phyloP scores from a whole-genome alignment of 2,888 invertebrate genomes.

The Sceliomorpha sp. region DNA sequence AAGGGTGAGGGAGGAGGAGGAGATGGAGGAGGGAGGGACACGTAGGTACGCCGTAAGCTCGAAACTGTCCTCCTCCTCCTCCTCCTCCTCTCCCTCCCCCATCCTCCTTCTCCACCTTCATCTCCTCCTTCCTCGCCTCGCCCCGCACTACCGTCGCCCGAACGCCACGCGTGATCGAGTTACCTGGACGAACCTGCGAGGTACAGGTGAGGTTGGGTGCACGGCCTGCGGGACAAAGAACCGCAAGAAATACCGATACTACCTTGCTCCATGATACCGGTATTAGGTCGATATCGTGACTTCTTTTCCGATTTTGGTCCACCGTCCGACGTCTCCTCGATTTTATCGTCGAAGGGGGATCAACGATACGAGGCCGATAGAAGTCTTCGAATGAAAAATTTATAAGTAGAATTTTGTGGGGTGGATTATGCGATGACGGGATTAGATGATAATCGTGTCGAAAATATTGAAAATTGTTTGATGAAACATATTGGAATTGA shows the following conservation, averaged over 20 bases:
- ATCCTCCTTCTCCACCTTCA: too few species aligned
- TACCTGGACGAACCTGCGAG: constrained; percentile 70
- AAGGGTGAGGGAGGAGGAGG: constrained; percentile 13
- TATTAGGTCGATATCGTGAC: constrained; percentile 66
- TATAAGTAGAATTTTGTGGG: too few species aligned
- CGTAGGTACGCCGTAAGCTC: constrained; percentile 34
- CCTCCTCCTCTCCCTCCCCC: too few species aligned
- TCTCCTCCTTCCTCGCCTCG: constrained; percentile 47
- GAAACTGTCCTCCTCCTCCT: constrained; percentile 42
- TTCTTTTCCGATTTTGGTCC: constrained; percentile 42
- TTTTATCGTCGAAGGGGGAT: too few species aligned
- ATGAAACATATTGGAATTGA: too few species aligned
- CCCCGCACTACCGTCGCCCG: constrained; percentile 51
- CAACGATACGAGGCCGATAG: too few species aligned
- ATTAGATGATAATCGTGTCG: too few species aligned
- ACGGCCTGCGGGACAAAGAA: constrained; percentile 74
- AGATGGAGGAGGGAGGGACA: constrained; percentile 27
- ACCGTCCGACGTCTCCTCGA: too few species aligned
- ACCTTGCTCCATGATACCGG: constrained; percentile 61
- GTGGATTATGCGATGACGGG: too few species aligned
- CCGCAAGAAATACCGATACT: constrained; percentile 77
- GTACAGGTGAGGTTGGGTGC: constrained; percentile 67
- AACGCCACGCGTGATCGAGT: constrained; percentile 76
- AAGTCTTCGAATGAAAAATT: too few species aligned
- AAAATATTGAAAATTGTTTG: too few species aligned